Base-by-base conservation (phyloP, 1,140 invertebrate genomes). In the Ceratitis capitata region DNA sequence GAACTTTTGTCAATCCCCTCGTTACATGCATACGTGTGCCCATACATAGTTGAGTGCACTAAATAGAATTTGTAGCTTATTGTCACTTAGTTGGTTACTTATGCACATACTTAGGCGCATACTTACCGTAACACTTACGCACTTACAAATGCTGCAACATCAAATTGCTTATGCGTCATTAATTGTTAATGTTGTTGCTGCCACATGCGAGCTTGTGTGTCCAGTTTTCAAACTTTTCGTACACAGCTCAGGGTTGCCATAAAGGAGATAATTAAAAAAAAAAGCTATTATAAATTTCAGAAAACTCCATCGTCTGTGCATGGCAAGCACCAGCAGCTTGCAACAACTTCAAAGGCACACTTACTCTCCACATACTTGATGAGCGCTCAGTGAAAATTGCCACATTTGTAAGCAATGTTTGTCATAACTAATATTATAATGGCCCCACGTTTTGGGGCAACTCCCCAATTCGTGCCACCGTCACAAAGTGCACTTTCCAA, bases 111-210 rank as follows among this genome's bases (percentile, higher is more conserved):
- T 53, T 53, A 53, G n/a, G 5, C 49, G 14, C 49, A 6, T 53
- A 53, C 49, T 53, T 53, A 16, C n/a, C 19, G 16, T 53, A 19
- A n/a, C n/a, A 53, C 51, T 53, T 53, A 53, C 19, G 51, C 4
- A 56, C 16, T 42, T 78, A 45, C 39, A 23, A n/a, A 45, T 10
- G 3, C 6, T 78, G 69, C 69, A 45, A 78, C 69, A 78, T 47
- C 69, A 26, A 45, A 78, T 45, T 45, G 39, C 69, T 47, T 78
- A 29, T 78, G 69, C 69, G 69, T 78, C 69, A 78, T 78, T 78
- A 78, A 45, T 78, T 78, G 39, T 23, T 12, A 78, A 78, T 78
- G 69, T 45, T 47, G 32, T n/a, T n/a, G n/a, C n/a, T n/a, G 69
- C 7, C 35, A 23, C 39, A 26, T 23, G 1, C 3, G 12, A 19